Conservation (phyloP, 2,113 vertebrate species). For the Tachuris rubrigastra region DNA sequence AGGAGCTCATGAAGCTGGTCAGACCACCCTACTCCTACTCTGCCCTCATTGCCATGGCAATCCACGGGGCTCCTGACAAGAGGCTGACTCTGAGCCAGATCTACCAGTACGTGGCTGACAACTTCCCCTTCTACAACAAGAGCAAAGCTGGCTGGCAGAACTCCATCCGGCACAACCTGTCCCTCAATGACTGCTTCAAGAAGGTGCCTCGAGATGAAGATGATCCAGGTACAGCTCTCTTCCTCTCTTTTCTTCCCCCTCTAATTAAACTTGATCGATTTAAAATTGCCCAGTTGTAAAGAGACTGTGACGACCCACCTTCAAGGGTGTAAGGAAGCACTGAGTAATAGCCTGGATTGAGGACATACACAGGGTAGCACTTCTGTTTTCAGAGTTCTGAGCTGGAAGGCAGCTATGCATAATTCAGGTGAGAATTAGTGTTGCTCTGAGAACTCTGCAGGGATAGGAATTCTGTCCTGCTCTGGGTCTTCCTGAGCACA, state of each 20-base stretch:
- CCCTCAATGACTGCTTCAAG: constrained; percentile 96
- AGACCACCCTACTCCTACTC: constrained; percentile 97
- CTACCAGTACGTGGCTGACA: constrained; percentile 98
- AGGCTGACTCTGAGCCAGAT: constrained; percentile 97
- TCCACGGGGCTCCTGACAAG: constrained; percentile 91
- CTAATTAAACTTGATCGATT: not conserved
- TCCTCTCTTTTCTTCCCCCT: fast-evolving
- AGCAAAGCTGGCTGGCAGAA: constrained; percentile 98
- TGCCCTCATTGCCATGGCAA: constrained; percentile 98
- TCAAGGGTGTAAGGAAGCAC: not conserved
- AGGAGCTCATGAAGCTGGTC: constrained; percentile 97
- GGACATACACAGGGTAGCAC: not conserved
- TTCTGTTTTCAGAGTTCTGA: not conserved
- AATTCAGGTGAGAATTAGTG: not conserved
- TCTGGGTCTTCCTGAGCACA: not conserved
- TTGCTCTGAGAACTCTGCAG: not conserved
- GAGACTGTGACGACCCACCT: not conserved
- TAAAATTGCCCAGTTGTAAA: not conserved
- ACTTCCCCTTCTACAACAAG: constrained; percentile 98
- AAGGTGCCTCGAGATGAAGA: constrained; percentile 97
- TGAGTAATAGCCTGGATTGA: not conserved
- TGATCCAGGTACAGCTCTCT: constrained; percentile 85
- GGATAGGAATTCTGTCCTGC: not conserved
- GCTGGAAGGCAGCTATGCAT: not conserved
- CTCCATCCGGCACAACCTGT: constrained; percentile 92